Percentiles rank a stretch among this genome's conserved stretches.
phyloP scores from a whole-genome alignment of 2,888 invertebrate species.

The Ectemnius cavifrons region DNA sequence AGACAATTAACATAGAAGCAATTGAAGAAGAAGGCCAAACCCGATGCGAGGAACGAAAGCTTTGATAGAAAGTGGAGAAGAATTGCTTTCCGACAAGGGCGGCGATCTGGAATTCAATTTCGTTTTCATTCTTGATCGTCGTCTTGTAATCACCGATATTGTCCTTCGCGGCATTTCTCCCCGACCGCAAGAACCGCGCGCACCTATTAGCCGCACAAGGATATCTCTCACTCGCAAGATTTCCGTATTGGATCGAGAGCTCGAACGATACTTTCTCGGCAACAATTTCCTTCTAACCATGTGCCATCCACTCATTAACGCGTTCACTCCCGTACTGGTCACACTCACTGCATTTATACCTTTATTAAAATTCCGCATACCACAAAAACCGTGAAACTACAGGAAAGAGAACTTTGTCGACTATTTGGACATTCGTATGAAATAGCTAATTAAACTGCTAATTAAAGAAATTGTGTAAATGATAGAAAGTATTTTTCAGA shows the following conservation, averaged over 20 bases:
- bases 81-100: conserved; percentile 34
- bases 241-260: neutral
- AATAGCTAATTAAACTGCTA: no score
- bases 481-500: no score
- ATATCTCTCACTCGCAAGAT: neutral
- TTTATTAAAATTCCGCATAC: no score
- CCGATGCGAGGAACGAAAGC: conserved; percentile 26
- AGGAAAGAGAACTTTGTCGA: no score
- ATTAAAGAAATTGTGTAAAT: no score
- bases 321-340: no score
- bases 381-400: no score
- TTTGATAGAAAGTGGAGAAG: conserved; percentile 47
- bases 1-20: conserved; percentile 31
- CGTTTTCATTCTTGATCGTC: conserved; percentile 36
- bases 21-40: neutral
- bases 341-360: no score
- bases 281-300: no score
- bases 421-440: no score
- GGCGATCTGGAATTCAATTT: conserved; percentile 48
- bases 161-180: conserved; percentile 47
- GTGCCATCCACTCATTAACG: no score
- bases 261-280: no score
- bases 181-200: conserved; percentile 36
- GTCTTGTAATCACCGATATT: conserved; percentile 46
- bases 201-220: neutral